Conservation (phyloP, 2,113 vertebrate species). For the Sprattus sprattus region DNA sequence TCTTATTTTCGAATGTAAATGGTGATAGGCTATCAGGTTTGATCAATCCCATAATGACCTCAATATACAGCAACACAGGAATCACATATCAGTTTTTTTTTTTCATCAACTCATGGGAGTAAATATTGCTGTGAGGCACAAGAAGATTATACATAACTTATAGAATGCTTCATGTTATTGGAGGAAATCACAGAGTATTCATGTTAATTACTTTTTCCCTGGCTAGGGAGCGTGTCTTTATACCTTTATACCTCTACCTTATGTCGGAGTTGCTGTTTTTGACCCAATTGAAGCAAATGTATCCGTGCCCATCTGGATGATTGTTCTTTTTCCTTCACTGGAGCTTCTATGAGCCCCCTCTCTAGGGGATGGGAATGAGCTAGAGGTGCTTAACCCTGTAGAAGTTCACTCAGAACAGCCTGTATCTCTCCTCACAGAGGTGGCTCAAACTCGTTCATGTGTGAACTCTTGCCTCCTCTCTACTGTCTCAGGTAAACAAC, state of each 20-base stretch:
- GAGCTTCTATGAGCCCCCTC: background rate
- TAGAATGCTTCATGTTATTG: background rate
- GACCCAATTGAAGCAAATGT: background rate
- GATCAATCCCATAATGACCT: background rate
- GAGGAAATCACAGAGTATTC: background rate
- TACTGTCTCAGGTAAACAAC: background rate
- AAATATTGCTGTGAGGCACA: background rate
- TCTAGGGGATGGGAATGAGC: background rate
- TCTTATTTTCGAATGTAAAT: background rate
- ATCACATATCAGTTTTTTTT: background rate
- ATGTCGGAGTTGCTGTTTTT: background rate
- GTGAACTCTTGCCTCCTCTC: background rate
- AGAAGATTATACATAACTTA: background rate
- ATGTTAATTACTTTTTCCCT: background rate
- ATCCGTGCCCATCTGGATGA: background rate
- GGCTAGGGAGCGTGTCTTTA: background rate
- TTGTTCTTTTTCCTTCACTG: background rate
- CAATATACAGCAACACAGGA: background rate
- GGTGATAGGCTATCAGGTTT: background rate
- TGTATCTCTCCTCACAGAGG: background rate
- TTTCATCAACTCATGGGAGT: background rate
- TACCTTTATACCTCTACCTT: background rate
- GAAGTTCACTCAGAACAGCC: background rate
- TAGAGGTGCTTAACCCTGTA: background rate
- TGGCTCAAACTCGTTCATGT: background rate